Conservation (phyloP, 2,113 vertebrate genomes). For the Scartelaos histophorus region DNA sequence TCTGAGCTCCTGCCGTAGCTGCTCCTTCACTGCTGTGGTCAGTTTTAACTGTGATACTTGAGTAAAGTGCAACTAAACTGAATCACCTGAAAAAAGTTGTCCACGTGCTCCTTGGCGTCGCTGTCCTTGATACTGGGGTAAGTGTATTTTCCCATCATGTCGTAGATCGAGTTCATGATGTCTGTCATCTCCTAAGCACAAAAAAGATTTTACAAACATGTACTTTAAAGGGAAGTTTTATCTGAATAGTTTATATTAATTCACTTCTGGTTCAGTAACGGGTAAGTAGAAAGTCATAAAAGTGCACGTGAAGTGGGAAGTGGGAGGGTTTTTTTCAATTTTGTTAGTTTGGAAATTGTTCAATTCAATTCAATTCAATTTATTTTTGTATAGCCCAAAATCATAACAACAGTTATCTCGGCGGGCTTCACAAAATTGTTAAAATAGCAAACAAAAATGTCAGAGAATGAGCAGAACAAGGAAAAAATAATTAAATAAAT, state of each 20-base stretch:
- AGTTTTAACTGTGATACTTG: not conserved
- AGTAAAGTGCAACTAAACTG: not conserved
- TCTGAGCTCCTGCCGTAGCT: no score
- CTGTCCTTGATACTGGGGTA: constrained; percentile 86
- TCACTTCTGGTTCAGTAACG: not conserved
- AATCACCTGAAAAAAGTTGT: constrained; percentile 92
- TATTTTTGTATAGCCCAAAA: no score
- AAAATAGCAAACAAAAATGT: no score
- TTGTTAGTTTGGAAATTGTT: no score
- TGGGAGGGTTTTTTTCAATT: no score
- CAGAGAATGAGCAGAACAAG: no score
- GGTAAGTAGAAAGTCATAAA: not conserved
- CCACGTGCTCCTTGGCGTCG: constrained; percentile 88
- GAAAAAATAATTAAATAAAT: no score
- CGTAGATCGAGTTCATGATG: constrained; percentile 95
- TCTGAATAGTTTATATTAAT: not conserved
- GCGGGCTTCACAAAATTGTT: no score
- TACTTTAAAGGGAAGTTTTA: not conserved
- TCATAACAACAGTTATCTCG: no score
- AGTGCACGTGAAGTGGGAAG: not conserved
- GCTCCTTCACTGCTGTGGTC: no score
- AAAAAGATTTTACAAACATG: not conserved
- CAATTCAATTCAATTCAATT: no score
- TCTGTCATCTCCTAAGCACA: constrained; percentile 91
- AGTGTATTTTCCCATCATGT: constrained; percentile 96